Evolutionary conservation across 1,140 invertebrate species (phyloP), one percentile per base, ranked within the genome.

Genomic region (Wiebesia pumilae): DNA sequence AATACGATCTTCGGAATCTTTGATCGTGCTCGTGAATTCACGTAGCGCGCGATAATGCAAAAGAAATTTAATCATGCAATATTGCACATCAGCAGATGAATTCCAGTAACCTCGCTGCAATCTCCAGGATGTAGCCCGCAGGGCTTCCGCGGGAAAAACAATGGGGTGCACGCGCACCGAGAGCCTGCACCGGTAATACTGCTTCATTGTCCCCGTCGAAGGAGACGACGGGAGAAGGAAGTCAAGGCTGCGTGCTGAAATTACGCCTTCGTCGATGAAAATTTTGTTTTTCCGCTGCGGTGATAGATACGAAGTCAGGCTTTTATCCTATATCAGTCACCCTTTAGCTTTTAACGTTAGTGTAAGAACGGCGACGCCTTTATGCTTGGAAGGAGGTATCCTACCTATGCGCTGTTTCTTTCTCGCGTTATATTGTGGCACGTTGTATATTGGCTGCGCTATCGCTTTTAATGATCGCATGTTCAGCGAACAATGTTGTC

Each of bases 251-350:
- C 87, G 30, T 35, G 67, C 75, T 38, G 19, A 75, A 82, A 82
- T 54, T 78, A 81, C 40, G 40, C 85, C 81, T 85, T 54, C 88
- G 87, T 89, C 87, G 89, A 90, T 89, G 88, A 87, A 89, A 89
- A 90, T 90, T 90, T 89, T 85, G 86, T 88, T 89, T 89, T 89
- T 90, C 82, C 89, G 83, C 85, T 81, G 85, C 54, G 58, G 58
- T 27, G 58, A 24, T 21, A 54, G 51, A 6, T 30, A 73, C 35
- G 69, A 3, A 73, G 69, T 27, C 35, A 85, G 88, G 88, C 87
- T 88, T 84, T 89, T 90, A 88, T 88, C 88, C 79, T 27, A 58
- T 3, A 40, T 65, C 85, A 30, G 87, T 79, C 82, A 43, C 82
- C 81, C 21, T 67, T 33, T 83, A 30, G 54, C 82, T 84, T 84